A percentile compares a stretch with the other conserved stretches of the same genome.
These are phyloP conservation scores for Notocelia uddmanniana DNA, from an alignment of 2,888 invertebrate species.

Conservation along the genomic window DNA sequence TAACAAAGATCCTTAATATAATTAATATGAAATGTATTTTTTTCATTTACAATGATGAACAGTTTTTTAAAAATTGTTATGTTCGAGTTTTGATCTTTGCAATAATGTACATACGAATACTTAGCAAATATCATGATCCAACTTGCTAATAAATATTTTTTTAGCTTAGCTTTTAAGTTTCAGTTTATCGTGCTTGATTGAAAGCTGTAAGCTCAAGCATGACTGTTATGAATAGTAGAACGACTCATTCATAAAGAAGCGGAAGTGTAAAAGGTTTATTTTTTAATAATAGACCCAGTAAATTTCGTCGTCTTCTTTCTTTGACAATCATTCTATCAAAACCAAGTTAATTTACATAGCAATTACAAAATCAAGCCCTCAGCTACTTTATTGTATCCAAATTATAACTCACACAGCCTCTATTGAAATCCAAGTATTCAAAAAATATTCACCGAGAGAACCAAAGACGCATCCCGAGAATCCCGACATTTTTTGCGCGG, in stretches of 20 bases:
- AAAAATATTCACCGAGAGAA: slow-evolving; percentile 35
- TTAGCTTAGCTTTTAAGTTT: no score
- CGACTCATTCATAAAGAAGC: background rate
- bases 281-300: background rate
- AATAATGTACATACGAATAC: no score
- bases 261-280: slow-evolving; percentile 3
- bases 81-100: no score
- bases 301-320: background rate
- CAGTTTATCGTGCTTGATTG: background rate
- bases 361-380: slow-evolving; percentile 35
- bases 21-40: no score
- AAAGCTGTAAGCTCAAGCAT: background rate
- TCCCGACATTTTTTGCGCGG: slow-evolving; percentile 51
- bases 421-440: slow-evolving; percentile 39
- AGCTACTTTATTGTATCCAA: slow-evolving; percentile 39
- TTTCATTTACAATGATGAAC: no score
- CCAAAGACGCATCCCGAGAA: slow-evolving; percentile 41
- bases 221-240: no score
- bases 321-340: slow-evolving; percentile 10
- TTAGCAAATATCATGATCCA: no score
- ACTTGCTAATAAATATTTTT: no score
- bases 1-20: no score
- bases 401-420: slow-evolving; percentile 28
- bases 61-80: no score
- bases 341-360: slow-evolving; percentile 3